Conservation (phyloP, 2,797 vertebrate genomes). For the Lepus townsendii region DNA sequence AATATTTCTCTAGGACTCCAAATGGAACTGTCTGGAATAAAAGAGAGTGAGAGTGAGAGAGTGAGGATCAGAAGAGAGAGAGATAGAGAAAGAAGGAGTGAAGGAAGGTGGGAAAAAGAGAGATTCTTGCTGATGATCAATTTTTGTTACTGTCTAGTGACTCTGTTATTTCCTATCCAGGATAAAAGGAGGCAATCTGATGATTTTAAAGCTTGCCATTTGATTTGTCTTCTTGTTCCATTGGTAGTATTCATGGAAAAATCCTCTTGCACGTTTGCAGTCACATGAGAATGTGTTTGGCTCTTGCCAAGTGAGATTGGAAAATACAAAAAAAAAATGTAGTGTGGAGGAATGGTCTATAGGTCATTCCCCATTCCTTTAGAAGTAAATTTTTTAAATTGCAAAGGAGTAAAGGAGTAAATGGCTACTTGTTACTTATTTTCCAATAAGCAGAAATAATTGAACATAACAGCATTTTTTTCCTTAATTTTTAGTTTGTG, state of each 20-base stretch:
- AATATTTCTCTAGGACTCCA: constrained; percentile 81
- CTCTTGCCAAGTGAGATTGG: constrained; percentile 26
- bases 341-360: neutral
- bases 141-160: constrained; percentile 17
- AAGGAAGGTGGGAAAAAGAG: neutral
- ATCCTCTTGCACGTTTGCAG: constrained; percentile 1
- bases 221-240: neutral
- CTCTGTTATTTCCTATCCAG: neutral
- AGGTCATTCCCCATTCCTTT: neutral
- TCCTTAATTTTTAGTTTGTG: neutral
- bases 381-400: neutral
- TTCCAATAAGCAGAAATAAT: neutral
- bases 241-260: neutral
- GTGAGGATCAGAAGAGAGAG: neutral
- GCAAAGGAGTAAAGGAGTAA: neutral
- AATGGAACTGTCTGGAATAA: constrained; percentile 76
- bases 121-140: constrained; percentile 5
- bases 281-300: constrained; percentile 18
- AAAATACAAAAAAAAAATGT: constrained; percentile 30
- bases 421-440: neutral
- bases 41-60: neutral
- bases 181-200: neutral
- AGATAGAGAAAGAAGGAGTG: neutral
- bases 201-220: neutral
- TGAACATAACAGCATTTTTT: constrained; percentile 9